Conservation (phyloP, 1,140 invertebrate genomes). For the Liolophura sinensis region DNA sequence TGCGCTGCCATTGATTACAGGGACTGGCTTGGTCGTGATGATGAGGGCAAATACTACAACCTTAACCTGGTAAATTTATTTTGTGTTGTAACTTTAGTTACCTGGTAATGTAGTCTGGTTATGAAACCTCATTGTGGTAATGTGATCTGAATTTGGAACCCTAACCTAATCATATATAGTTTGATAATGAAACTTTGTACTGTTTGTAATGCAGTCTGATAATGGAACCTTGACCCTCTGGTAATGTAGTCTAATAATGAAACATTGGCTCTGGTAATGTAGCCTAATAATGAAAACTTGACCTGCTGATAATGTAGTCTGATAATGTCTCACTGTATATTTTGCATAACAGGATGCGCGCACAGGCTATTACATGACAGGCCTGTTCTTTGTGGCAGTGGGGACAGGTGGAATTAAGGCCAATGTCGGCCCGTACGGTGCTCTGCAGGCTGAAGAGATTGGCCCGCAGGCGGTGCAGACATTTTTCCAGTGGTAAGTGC, state of each 20-base stretch:
- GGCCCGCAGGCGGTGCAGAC: slow-evolving; percentile 54
- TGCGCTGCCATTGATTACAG: slow-evolving; percentile 36
- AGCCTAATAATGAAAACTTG: too few species aligned
- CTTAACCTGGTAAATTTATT: slow-evolving; percentile 31
- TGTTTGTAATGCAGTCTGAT: too few species aligned
- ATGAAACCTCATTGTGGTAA: too few species aligned
- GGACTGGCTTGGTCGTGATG: slow-evolving; percentile 31
- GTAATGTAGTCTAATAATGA: too few species aligned
- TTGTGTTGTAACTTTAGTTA: background rate
- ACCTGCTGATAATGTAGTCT: too few species aligned
- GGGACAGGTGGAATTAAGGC: slow-evolving; percentile 61
- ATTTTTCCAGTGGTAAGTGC: slow-evolving; percentile 64
- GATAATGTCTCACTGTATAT: too few species aligned
- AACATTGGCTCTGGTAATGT: too few species aligned
- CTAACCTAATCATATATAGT: too few species aligned
- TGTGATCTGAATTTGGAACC: too few species aligned
- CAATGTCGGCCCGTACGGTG: slow-evolving; percentile 63
- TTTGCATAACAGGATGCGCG: slow-evolving; percentile 27
- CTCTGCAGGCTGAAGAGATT: slow-evolving; percentile 59
- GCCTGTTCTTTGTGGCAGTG: slow-evolving; percentile 56
- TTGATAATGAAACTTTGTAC: too few species aligned
- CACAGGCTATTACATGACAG: slow-evolving; percentile 33
- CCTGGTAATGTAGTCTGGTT: too few species aligned
- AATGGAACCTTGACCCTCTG: too few species aligned
- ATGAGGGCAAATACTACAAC: slow-evolving; percentile 24